Base-by-base conservation (phyloP, 2,888 invertebrate genomes). In the Papilio elwesi region DNA sequence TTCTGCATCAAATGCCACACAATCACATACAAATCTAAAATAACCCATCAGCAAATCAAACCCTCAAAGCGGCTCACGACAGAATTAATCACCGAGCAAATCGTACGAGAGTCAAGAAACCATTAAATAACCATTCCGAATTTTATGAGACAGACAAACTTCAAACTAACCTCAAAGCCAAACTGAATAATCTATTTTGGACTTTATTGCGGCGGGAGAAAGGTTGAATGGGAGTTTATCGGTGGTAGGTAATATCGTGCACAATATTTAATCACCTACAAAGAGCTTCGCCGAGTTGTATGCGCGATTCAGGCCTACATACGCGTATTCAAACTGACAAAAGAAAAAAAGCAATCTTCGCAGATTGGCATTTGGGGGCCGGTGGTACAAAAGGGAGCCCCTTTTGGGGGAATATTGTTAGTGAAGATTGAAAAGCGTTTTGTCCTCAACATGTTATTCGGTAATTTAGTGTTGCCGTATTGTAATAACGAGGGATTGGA, bases 271-370 rank as follows among this genome's bases (percentile, higher is more conserved):
- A 92, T 93, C 92, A 91, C 86, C 88, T 90, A 92, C 92, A 93
- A 93, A 91, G 88, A 89, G 86, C 85, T 85, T 79, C 82, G 85
- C 83, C 79, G 82, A 78, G 82, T 75, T 76, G 72, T 69, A 73
- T 86, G 82, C 82, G 82, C 82, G 80, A 80, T 82, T 85, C 86
- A 86, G 84, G 85, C 86, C 83, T 82, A 90, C 91, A 91, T 90
- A 85, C 88, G 81, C 85, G 89, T 90, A 93, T 93, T 93, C 91
- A 92, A 90, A 92, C 91, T 90, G 87, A 93, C 93, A 93, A 93
- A 92, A 89, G 93, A 92, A 93, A 91, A 92, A 93, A 93, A 93
- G 93, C 93, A 93, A 93, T 93, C 93, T 91, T 86, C 83, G 78
- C 88, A 91, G 92, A 93, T 93, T 93, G 93, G 93, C 93, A 92